phyloP scores from a whole-genome alignment of 2,797 vertebrate genomes.

The Leuciscus waleckii region DNA sequence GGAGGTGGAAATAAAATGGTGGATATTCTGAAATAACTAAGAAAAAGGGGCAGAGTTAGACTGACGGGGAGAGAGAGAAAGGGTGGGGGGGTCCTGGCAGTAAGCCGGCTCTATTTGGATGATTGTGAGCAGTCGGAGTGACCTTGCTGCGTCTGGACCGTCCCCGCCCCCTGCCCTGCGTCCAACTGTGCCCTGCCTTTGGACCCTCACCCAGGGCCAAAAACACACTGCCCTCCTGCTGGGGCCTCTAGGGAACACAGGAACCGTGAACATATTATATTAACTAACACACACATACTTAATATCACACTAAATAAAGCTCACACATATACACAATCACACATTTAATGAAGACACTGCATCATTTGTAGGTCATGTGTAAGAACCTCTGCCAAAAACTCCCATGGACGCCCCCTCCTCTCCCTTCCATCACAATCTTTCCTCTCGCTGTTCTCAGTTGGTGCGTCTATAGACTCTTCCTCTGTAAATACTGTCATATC shows the following conservation, averaged over 20 bases:
- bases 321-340: conserved; percentile 59
- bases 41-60: conserved; percentile 21
- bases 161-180: conserved; percentile 76
- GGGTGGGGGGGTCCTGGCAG: conserved; percentile 62
- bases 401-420: conserved; percentile 62
- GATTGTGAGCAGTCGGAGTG: conserved; percentile 68
- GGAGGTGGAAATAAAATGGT: conserved; percentile 35
- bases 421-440: conserved; percentile 37
- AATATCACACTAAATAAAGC: conserved; percentile 10
- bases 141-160: conserved; percentile 82
- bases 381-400: conserved; percentile 79
- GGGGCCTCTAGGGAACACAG: conserved; percentile 46
- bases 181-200: conserved; percentile 74
- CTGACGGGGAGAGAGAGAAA: conserved; percentile 23
- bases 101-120: conserved; percentile 64
- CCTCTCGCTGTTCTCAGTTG: conserved; percentile 36
- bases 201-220: conserved; percentile 48
- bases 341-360: conserved; percentile 78
- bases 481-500: conserved; percentile 55
- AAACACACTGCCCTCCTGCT: conserved; percentile 41
- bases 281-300: background rate
- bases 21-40: conserved; percentile 31
- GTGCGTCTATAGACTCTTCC: conserved; percentile 47
- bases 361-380: conserved; percentile 81
- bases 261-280: background rate